A percentile compares a stretch with the other conserved stretches of the same genome.
These are phyloP conservation scores for Aphelenchoides bicaudatus DNA, from an alignment of 2,888 invertebrate genomes.

Conservation along the genomic window DNA sequence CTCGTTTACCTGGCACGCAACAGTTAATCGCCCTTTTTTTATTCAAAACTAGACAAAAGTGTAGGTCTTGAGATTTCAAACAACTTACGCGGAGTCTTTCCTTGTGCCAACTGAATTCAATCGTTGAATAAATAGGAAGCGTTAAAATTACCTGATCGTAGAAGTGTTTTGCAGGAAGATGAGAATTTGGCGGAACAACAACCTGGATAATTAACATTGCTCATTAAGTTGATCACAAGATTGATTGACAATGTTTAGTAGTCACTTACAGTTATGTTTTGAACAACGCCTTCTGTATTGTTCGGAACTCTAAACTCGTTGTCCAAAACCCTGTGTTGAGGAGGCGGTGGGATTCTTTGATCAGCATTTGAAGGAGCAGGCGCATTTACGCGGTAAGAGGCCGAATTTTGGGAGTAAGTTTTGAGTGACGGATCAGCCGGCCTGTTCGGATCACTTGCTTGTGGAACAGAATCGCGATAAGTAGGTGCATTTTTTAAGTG, in stretches of 20 bases:
- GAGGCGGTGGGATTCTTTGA: neutral
- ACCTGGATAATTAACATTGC: neutral
- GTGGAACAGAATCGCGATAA: neutral
- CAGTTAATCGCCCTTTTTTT: no score
- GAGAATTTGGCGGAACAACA: neutral
- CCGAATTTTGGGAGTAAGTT: neutral
- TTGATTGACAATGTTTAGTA: neutral
- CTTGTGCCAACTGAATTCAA: conserved; percentile 11
- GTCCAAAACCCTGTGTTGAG: neutral
- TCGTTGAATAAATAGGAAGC: no score
- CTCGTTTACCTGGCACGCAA: neutral
- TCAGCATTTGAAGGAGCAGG: neutral
- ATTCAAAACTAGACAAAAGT: no score
- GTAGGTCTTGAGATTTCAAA: no score
- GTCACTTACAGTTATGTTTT: conserved; percentile 3
- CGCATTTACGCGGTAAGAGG: conserved; percentile 3
- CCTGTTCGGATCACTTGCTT: conserved; percentile 6
- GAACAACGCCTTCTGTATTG: neutral
- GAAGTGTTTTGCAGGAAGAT: neutral
- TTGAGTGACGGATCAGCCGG: conserved; percentile 19
- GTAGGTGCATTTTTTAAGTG: neutral
- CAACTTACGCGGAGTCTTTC: neutral
- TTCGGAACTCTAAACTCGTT: neutral
- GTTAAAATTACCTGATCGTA: no score
- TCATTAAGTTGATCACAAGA: neutral